Percentiles rank a stretch among this genome's conserved stretches.
Conservation (phyloP, 2,113 vertebrate species). For the Morone chrysops region DNA sequence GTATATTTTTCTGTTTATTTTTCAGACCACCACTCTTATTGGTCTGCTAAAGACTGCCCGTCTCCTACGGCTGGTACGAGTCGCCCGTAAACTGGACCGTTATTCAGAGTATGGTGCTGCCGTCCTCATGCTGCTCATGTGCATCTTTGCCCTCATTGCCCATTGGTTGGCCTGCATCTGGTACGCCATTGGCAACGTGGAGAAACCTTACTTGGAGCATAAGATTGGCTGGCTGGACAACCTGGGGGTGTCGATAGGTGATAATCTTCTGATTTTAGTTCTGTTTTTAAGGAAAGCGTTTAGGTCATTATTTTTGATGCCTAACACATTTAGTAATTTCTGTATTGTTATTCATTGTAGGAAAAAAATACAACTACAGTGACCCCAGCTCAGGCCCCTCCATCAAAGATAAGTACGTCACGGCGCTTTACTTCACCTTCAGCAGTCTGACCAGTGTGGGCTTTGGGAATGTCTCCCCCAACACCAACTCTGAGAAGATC, state of each 20-base stretch:
- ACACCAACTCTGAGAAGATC: constrained; percentile 99
- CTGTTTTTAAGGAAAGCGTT: neutral
- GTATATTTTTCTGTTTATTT: neutral
- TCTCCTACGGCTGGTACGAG: constrained; percentile 94
- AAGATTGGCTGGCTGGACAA: constrained; percentile 99
- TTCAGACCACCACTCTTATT: constrained; percentile 96
- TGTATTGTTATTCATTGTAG: constrained; percentile 63
- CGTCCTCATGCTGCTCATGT: constrained; percentile 98
- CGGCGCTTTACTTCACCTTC: constrained; percentile 99
- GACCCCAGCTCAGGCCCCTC: constrained; percentile 96
- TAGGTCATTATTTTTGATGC: constrained; percentile 22
- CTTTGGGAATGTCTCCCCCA: constrained; percentile 98
- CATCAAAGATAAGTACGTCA: constrained; percentile 99
- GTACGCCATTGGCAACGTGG: constrained; percentile 99
- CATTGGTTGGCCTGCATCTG: constrained; percentile 99
- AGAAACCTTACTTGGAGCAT: constrained; percentile 94
- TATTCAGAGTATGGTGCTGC: constrained; percentile 98
- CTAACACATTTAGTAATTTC: neutral
- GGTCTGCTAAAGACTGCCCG: constrained; percentile 97
- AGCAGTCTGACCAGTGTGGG: constrained; percentile 99
- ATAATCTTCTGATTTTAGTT: constrained; percentile 47
- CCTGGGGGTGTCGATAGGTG: constrained; percentile 94
- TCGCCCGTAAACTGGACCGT: constrained; percentile 96
- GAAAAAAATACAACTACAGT: constrained; percentile 96
- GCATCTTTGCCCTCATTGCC: constrained; percentile 97